These are phyloP conservation scores for Cephonodes hylas DNA, from an alignment of 2,888 invertebrate genomes.

Conservation along the genomic window DNA sequence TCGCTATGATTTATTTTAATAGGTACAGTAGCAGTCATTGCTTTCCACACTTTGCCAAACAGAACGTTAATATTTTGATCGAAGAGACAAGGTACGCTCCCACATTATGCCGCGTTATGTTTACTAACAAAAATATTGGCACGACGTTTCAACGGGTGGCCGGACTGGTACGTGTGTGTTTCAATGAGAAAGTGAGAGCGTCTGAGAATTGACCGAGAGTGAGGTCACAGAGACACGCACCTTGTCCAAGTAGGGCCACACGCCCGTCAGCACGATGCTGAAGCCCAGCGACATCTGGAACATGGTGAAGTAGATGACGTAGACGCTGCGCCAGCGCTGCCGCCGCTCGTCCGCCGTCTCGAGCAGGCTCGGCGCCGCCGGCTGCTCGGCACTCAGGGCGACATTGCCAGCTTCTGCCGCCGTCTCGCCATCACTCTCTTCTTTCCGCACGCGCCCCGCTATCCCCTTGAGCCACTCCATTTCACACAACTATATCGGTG, in stretches of 20 bases:
- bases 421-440: constrained; percentile 18
- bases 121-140: not conserved
- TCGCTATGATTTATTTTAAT: no score
- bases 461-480: constrained; percentile 61
- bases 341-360: constrained; percentile 85
- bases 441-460: constrained; percentile 30
- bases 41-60: not conserved
- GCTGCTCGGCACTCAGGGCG: constrained; percentile 12
- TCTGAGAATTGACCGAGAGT: not conserved
- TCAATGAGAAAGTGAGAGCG: not conserved
- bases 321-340: constrained; percentile 89
- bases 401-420: constrained; percentile 14
- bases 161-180: not conserved
- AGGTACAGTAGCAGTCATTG: no score
- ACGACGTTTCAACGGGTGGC: not conserved
- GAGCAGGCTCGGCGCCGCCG: constrained; percentile 50
- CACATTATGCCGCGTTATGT: not conserved
- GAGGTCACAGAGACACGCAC: constrained; percentile 62
- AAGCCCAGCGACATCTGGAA: constrained; percentile 94
- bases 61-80: not conserved
- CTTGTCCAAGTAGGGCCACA: constrained; percentile 93
- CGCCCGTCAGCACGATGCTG: constrained; percentile 92
- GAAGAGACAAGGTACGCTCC: not conserved
- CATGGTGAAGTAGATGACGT: constrained; percentile 93
- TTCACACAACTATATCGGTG: not conserved